Base-by-base conservation (phyloP, 37 sponge, comb jelly and placozoan species). In the Tethya wilhelma region DNA sequence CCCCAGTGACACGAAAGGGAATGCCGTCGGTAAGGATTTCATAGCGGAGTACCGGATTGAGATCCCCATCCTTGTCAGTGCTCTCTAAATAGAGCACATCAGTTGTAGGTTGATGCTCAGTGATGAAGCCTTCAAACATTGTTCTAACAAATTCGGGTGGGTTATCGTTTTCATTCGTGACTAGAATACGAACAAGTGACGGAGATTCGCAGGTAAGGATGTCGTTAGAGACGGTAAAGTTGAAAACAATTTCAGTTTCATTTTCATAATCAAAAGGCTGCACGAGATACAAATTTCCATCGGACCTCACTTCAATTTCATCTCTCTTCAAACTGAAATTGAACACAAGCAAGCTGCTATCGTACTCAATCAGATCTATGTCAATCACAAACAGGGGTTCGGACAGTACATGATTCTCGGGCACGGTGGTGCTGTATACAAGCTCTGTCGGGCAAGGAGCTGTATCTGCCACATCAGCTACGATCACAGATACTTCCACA, bases 221-320 rank as follows among this genome's bases (percentile, higher is more conserved):
- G 4, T 53, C 73, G 66, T 73, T 56, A 7, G 79, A 64, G 0
- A 76, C 73, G 26, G 78, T 70, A 11, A 86, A 14, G 38, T 73
- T 82, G 44, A 82, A 39, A 1, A 39, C 32, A 0, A 89, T 26
- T 31, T 38, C 45, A 28, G 63, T 34, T 31, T 83, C 56, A n/a
- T 3, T 33, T 36, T 89, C 89, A 78, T 38, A 82, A 66, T 89
- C 89, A 25, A 89, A 56, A 29, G 84, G 84, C 80, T 64, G 44
- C 20, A 31, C 26, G 1, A 83, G 65, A 39, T 36, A 67, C 23
- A 89, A 31, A 31, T 44, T 23, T 17, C 89, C 84, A 59, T 29
- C 26, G 45, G 11, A 23, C 30, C 9, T 2, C 26, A 84, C 25
- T 31, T 53, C 58, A 60, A 76, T 55, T 37, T 69, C 45, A 68